phyloP scores from a whole-genome alignment of 2,797 vertebrate genomes.

The Holocentrus rufus region DNA sequence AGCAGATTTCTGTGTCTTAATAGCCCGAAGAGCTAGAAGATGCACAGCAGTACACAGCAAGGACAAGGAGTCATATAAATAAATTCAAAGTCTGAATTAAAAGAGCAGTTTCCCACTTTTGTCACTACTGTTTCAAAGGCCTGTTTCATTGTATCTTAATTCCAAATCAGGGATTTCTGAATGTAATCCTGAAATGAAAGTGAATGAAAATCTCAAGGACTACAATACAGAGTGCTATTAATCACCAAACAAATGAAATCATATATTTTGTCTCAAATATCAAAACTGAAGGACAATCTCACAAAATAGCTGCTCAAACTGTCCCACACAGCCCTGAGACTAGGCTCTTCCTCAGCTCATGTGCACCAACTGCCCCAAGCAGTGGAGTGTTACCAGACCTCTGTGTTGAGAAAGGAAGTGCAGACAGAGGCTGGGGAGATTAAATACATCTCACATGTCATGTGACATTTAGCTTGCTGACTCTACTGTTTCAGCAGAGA shows the following conservation, averaged over 20 bases:
- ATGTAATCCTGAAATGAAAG: neutral
- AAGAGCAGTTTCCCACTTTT: too few relatives aligned
- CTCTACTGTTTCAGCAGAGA: conserved; percentile 86
- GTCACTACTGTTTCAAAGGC: too few relatives aligned
- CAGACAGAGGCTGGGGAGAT: conserved; percentile 47
- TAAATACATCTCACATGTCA: conserved; percentile 78
- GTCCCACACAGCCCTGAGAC: neutral
- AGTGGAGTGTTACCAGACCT: conserved; percentile 27
- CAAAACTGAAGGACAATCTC: neutral
- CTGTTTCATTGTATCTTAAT: too few relatives aligned
- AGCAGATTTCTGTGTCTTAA: neutral
- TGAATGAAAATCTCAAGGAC: neutral
- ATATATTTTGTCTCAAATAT: too few relatives aligned
- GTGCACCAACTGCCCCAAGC: neutral
- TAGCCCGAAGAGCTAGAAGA: neutral
- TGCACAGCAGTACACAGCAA: neutral
- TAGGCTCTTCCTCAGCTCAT: neutral
- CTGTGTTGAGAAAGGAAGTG: conserved; percentile 55
- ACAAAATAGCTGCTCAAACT: conserved; percentile 10
- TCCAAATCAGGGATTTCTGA: too few relatives aligned
- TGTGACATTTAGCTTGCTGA: conserved; percentile 85
- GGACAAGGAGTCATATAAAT: neutral
- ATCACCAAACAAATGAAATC: neutral
- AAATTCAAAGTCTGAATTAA: neutral
- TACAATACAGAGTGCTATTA: neutral